Percentiles rank a stretch among this genome's conserved stretches.
Conservation (phyloP, 2,113 vertebrate genomes). For the Herpailurus yagouaroundi region DNA sequence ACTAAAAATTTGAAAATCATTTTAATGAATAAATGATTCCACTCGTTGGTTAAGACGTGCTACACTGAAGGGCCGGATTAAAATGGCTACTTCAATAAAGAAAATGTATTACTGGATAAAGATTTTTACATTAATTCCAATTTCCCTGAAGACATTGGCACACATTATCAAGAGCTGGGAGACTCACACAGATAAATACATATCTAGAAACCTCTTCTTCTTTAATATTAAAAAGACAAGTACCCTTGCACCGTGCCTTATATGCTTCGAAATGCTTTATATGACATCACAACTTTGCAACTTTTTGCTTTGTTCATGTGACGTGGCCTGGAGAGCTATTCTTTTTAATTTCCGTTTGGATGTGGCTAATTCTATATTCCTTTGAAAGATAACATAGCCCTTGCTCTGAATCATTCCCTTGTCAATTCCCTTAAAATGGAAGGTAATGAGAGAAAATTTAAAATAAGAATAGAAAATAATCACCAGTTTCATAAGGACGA, state of each 20-base stretch:
- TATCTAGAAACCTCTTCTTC: neutral
- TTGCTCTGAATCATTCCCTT: neutral
- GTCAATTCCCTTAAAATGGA: neutral
- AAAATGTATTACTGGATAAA: neutral
- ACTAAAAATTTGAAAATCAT: constrained; percentile 1
- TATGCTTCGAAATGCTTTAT: neutral
- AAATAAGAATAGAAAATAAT: constrained; percentile 10
- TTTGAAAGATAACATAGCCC: neutral
- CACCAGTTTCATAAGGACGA: neutral
- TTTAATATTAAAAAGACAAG: too few relatives aligned
- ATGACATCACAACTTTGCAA: neutral
- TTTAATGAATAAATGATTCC: neutral
- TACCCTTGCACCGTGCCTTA: fast-evolving
- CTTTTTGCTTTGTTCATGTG: neutral
- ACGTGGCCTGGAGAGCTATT: neutral
- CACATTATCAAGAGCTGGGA: neutral
- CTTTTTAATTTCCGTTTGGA: neutral
- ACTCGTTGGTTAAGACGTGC: neutral
- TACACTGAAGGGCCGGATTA: neutral
- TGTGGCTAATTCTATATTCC: neutral
- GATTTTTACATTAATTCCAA: neutral
- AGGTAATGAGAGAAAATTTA: neutral
- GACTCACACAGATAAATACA: neutral
- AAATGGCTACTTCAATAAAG: neutral
- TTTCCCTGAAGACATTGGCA: neutral